Base-by-base conservation (phyloP, 2,797 vertebrate genomes). In the Halcyon chelicuti region DNA sequence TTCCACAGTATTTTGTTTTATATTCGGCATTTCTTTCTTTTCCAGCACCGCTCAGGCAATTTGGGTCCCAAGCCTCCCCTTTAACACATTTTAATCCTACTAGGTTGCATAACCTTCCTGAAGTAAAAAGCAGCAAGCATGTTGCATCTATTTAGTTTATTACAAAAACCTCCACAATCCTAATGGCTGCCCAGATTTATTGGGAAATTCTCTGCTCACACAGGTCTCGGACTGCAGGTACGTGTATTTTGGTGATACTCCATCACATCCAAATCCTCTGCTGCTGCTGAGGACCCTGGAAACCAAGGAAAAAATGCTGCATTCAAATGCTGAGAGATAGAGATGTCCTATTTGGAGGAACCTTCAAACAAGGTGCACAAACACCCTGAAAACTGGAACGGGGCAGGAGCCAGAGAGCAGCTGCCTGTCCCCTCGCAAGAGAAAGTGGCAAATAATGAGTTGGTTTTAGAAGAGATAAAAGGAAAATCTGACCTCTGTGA, bases 401-500 rank as follows among this genome's bases (percentile, higher is more conserved):
- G 92, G 93, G 80, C 83, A 90, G 72, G 51, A 93, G 58, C 46
- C 70, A 84, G 85, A 80, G 88, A 96, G 63, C 90, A 60, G 66
- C 71, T 76, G 66, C 87, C 87, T 86, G 87, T 80, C 81, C 83
- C 62, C 66, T 90, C 75, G 74, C 74, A 85, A 85, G 73, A 81
- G 91, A 94, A 87, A 82, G 55, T 74, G 70, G 86, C 86, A 84
- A 95, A 91, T 86, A 84, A 84, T 7, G 25, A 95, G 83, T 87
- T 76, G 88, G 87, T 79, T 95, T 47, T 74, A 51, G 93, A 16
- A 67, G 86, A 95, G 90, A 86, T 29, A 81, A 93, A 94, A 92
- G 86, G 86, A 73, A 82, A 93, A 92, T 75, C 95, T 95, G 96
- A 96, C 93, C 96, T 92, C 93, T 93, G 94, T 1, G 57, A 93